Conservation (phyloP, 1,140 invertebrate species). For the Gonatopus flavifemur region DNA sequence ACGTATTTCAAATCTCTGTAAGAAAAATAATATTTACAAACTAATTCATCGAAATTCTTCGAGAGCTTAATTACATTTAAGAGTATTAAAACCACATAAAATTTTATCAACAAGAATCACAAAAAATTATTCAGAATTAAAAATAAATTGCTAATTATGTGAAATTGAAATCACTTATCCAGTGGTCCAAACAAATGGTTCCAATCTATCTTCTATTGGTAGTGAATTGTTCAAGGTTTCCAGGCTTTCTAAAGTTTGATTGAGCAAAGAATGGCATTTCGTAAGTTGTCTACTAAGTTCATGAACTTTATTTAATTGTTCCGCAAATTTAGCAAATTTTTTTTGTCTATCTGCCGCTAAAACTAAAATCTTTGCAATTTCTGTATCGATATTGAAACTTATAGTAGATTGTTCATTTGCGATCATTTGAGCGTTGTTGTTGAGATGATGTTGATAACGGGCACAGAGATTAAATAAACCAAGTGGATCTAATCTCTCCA, state of each 20-base stretch:
- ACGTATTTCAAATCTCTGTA: conserved; percentile 5
- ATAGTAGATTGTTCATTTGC: conserved; percentile 44
- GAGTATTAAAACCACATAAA: too few species aligned
- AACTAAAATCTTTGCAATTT: conserved; percentile 70
- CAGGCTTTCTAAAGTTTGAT: conserved; percentile 82
- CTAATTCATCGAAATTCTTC: too few species aligned
- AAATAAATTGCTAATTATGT: too few species aligned
- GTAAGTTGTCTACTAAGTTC: conserved; percentile 72
- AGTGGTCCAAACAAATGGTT: conserved; percentile 89
- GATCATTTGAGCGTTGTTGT: conserved; percentile 52
- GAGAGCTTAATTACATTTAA: too few species aligned
- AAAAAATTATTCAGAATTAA: too few species aligned
- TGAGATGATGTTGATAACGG: conserved; percentile 76
- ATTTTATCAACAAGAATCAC: too few species aligned
- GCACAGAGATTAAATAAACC: conserved; percentile 65
- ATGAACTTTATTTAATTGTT: conserved; percentile 79
- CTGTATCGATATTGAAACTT: conserved; percentile 64
- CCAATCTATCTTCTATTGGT: conserved; percentile 79
- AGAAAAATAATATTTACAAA: too few species aligned
- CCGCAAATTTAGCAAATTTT: conserved; percentile 79
- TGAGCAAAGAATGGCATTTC: conserved; percentile 78
- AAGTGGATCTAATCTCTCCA: conserved; percentile 76
- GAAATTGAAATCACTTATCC: too few species aligned
- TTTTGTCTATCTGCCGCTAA: conserved; percentile 79
- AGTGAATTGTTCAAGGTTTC: conserved; percentile 83